Evolutionary conservation across 2,797 vertebrate species (phyloP).

Genomic region (Rhinella marina): DNA sequence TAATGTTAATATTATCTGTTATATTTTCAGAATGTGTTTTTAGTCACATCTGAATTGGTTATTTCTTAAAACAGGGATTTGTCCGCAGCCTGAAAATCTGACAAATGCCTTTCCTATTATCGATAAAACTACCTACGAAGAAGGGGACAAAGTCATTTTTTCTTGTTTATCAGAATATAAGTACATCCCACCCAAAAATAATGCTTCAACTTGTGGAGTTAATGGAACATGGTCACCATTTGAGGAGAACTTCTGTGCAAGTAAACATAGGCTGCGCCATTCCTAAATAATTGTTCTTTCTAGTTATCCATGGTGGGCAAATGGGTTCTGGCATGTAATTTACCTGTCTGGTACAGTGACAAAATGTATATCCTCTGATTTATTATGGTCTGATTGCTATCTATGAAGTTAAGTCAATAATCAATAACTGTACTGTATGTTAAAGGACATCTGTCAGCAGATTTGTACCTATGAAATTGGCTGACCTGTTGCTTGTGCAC

Average conservation of each 20-base stretch:
- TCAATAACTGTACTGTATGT: no score
- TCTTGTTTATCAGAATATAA: neutral
- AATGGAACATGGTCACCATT: neutral
- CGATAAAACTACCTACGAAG: neutral
- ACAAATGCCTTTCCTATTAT: neutral
- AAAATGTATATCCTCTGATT: no score
- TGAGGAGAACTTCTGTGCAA: neutral
- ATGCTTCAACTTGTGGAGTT: neutral
- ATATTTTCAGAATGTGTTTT: neutral
- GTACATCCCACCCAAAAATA: neutral
- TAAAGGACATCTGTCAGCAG: no score
- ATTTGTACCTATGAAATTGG: no score
- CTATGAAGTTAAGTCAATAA: no score
- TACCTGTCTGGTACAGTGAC: no score
- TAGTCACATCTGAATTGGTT: neutral
- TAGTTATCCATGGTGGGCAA: neutral
- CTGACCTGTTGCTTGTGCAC: no score
- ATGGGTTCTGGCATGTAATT: neutral
- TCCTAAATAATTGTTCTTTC: neutral
- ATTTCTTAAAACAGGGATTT: conserved; percentile 1
- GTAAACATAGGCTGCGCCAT: neutral
- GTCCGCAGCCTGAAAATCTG: neutral
- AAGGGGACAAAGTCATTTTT: neutral
- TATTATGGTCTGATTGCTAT: no score
- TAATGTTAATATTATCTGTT: no score